phyloP scores from a whole-genome alignment of 2,888 invertebrate genomes.

The Tolmerus cingulatus region DNA sequence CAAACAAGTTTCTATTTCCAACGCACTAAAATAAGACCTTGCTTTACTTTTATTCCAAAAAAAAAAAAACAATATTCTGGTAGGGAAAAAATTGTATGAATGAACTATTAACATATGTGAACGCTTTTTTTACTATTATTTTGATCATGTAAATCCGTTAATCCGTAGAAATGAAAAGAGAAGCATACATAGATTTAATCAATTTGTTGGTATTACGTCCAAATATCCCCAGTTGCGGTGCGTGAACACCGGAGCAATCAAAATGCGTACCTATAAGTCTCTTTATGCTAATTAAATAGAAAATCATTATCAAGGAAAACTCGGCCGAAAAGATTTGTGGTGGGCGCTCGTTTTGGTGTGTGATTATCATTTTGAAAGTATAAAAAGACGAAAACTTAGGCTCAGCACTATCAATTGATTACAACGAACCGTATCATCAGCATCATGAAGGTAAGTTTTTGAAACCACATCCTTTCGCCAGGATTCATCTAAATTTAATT shows the following conservation, averaged over 20 bases:
- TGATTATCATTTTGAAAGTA: neutral
- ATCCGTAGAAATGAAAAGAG: neutral
- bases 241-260: neutral
- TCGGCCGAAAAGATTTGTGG: neutral
- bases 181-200: neutral
- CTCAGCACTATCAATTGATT: neutral
- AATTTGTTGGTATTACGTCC: neutral
- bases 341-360: neutral
- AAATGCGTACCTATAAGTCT: neutral
- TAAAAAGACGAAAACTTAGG: neutral
- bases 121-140: neutral
- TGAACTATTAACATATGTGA: neutral
- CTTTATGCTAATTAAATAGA: neutral
- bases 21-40: neutral
- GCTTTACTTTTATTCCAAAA: neutral
- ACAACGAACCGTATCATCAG: neutral
- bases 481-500: neutral
- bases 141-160: neutral
- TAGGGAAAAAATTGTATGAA: neutral
- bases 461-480: neutral
- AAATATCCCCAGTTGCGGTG: neutral
- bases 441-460: constrained; percentile 1
- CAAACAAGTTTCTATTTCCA: neutral
- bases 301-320: neutral
- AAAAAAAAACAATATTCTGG: neutral